phyloP scores from a whole-genome alignment of 1,140 invertebrate genomes.

The Drosophila truncata region DNA sequence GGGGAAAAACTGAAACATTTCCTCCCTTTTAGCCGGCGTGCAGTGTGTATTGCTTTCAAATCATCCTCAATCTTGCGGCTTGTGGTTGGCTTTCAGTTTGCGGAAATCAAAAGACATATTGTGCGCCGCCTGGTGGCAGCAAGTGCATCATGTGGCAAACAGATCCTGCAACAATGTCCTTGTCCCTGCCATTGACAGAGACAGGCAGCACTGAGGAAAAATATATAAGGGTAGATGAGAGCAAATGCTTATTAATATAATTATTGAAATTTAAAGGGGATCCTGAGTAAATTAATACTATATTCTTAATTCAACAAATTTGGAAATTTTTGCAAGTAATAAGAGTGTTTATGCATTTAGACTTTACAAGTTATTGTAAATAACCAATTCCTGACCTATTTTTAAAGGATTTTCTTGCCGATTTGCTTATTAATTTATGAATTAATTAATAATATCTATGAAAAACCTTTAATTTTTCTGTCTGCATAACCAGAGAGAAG shows the following conservation, averaged over 20 bases:
- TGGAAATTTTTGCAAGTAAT: not conserved
- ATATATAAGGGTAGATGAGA: accelerated
- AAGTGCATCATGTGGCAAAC: constrained; percentile 74
- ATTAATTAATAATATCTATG: not conserved
- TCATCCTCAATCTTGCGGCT: constrained; percentile 42
- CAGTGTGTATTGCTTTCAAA: constrained; percentile 43
- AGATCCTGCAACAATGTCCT: constrained; percentile 56
- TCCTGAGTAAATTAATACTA: too few relatives aligned
- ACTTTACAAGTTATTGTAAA: too few relatives aligned
- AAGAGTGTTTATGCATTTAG: not conserved
- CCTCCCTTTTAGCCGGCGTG: constrained; percentile 9
- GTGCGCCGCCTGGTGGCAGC: constrained; percentile 47
- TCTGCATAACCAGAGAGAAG: not conserved
- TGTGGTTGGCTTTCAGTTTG: constrained; percentile 58
- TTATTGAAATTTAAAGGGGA: not conserved
- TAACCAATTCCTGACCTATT: not conserved
- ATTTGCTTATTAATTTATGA: not conserved
- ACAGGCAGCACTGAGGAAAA: constrained; percentile 4
- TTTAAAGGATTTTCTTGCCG: not conserved
- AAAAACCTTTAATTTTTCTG: not conserved
- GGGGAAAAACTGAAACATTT: constrained; percentile 5
- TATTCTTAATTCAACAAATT: too few relatives aligned
- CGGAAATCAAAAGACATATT: constrained; percentile 77
- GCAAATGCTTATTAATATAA: not conserved
- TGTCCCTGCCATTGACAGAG: constrained; percentile 59